Evolutionary conservation across 2,797 vertebrate genomes (phyloP), one percentile per base, ranked within the genome.

Genomic region (Meriones psammophilus): DNA sequence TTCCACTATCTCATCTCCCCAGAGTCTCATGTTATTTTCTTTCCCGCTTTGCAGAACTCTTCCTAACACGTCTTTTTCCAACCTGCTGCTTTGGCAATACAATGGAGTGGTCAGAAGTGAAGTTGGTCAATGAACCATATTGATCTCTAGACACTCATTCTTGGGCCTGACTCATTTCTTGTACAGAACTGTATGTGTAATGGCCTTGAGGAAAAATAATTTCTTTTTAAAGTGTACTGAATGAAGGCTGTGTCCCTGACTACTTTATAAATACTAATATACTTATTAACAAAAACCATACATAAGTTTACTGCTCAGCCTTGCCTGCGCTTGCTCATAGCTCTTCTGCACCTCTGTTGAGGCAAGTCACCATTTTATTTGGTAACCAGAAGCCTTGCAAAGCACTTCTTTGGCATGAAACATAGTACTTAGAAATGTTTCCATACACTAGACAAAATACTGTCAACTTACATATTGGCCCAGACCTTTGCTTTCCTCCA

Each of bases 331-430:
- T 89, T 64, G 14, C 12, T 88, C 4, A 50, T 10, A 50, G 50
- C 50, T 50, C 50, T 24, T 86, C 13, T 5, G 73, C 10, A 62
- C 50, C n/a, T 93, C 56, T 54, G n/a, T 2, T 58, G 33, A 95
- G 22, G 20, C 46, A 46, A 84, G 33, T 12, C 39, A 84, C 17
- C 8, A n/a, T 78, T 91, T 42, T 64, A 66, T 56, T 92, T 60
- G 64, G 36, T 39, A 87, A 68, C 42, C 62, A 88, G 33, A 58
- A 94, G 28, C 36, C 90, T 88, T 50, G 46, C 90, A 94, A 93
- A 17, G 36, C 80, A 54, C 13, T 78, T 84, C 73, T 18, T 6
- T 80, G 54, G 5, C 30, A 4, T 78, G 64, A 46, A 36, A 28
- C 4, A 69, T 8, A 78, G 39, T 56, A 26, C 20, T 77, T 5